Conservation (phyloP, 1,140 invertebrate species). For the Ruditapes philippinarum region DNA sequence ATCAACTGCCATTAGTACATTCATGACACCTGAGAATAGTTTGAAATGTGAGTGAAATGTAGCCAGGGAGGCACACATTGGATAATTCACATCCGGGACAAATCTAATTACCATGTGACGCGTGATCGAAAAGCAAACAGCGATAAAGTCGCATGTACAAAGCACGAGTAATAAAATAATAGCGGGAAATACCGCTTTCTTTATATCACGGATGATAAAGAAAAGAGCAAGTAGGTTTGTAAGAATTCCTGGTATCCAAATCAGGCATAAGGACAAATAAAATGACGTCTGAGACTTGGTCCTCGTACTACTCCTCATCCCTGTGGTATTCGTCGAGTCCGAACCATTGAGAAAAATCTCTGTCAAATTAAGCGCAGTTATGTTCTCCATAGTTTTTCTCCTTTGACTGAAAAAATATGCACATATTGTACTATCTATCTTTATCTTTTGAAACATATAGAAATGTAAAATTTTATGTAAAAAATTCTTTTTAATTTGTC, state of each 20-base stretch:
- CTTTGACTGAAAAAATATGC: too few species aligned
- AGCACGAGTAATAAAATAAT: slow-evolving; percentile 51
- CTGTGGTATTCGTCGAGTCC: not conserved
- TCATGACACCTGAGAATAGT: slow-evolving; percentile 39
- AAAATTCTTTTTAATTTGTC: too few species aligned
- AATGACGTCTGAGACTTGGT: not conserved
- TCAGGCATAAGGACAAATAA: slow-evolving; percentile 40
- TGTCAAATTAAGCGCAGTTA: not conserved
- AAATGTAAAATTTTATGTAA: too few species aligned
- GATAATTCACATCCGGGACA: not conserved
- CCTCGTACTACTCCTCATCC: not conserved
- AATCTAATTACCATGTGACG: not conserved
- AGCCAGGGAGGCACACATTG: slow-evolving; percentile 30
- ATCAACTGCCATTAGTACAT: slow-evolving; percentile 48
- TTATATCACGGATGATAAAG: slow-evolving; percentile 54
- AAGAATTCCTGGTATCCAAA: slow-evolving; percentile 47
- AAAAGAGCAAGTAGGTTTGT: slow-evolving; percentile 38
- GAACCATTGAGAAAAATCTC: not conserved
- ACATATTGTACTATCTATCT: too few species aligned
- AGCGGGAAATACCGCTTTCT: slow-evolving; percentile 59
- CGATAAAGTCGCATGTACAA: slow-evolving; percentile 38
- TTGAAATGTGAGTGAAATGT: slow-evolving; percentile 26
- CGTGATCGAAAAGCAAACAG: slow-evolving; percentile 6
- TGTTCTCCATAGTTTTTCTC: not conserved
- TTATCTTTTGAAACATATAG: too few species aligned